These are phyloP conservation scores for Drosophila anceps DNA, from an alignment of 2,888 invertebrate species.

Conservation along the genomic window DNA sequence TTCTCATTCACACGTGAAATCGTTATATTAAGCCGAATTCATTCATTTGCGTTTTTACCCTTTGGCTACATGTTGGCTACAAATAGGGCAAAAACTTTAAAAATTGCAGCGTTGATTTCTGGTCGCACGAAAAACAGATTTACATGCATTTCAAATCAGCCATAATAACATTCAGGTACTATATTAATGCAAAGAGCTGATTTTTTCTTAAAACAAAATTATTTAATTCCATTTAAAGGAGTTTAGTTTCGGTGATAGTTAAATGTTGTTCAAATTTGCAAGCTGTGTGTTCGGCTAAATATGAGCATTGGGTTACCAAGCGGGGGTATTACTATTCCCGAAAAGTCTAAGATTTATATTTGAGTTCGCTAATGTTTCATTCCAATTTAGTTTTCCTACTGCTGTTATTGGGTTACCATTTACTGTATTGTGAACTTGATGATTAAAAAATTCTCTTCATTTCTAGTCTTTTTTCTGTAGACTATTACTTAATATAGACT, in stretches of 20 bases:
- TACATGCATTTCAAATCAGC: background rate
- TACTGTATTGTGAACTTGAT: no score
- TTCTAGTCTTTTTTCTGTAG: no score
- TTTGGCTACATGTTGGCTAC: background rate
- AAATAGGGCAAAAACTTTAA: background rate
- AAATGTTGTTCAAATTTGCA: background rate
- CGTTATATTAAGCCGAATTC: background rate
- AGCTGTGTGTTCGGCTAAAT: no score
- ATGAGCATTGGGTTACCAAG: no score
- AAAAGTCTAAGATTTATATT: no score
- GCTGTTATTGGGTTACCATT: no score
- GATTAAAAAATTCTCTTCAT: no score
- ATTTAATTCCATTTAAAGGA: background rate
- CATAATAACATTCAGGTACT: background rate
- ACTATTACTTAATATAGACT: no score
- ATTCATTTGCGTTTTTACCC: background rate
- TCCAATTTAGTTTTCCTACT: no score
- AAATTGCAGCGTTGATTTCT: background rate
- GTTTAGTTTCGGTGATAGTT: background rate
- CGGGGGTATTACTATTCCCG: no score
- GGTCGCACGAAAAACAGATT: background rate
- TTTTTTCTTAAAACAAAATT: background rate
- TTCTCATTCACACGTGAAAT: slow-evolving; percentile 8
- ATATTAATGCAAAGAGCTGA: background rate
- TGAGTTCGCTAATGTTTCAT: no score